Conservation (phyloP, 2,888 invertebrate species). For the Epirrita christyi region DNA sequence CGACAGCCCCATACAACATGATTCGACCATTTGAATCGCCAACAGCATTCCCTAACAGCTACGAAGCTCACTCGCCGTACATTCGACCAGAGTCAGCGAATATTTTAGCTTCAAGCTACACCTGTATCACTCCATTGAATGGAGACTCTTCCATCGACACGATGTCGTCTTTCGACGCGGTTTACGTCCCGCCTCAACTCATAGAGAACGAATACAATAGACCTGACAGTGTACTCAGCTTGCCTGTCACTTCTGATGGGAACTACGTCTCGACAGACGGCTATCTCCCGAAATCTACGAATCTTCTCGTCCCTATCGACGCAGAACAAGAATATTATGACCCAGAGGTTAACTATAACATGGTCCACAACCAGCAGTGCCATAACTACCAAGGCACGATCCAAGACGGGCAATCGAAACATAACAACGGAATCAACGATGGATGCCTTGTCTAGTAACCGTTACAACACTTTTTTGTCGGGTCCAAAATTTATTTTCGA, state of each 20-base stretch:
- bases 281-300: slow-evolving; percentile 74
- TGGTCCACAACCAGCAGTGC: slow-evolving; percentile 76
- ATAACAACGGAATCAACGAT: slow-evolving; percentile 84
- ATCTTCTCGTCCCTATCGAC: slow-evolving; percentile 81
- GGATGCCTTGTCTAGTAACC: slow-evolving; percentile 85
- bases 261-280: slow-evolving; percentile 72
- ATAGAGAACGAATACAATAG: slow-evolving; percentile 71
- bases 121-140: slow-evolving; percentile 69
- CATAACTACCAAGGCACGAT: slow-evolving; percentile 80
- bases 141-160: slow-evolving; percentile 74
- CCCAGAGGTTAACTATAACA: slow-evolving; percentile 80
- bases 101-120: slow-evolving; percentile 79
- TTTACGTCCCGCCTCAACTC: slow-evolving; percentile 70
- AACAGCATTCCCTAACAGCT: slow-evolving; percentile 72
- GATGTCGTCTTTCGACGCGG: slow-evolving; percentile 69
- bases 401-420: slow-evolving; percentile 75
- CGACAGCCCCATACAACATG: slow-evolving; percentile 71
- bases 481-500: slow-evolving; percentile 76
- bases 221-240: slow-evolving; percentile 77
- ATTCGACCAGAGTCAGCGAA: slow-evolving; percentile 82
- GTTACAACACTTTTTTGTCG: slow-evolving; percentile 54
- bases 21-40: slow-evolving; percentile 76
- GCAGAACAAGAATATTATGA: slow-evolving; percentile 82
- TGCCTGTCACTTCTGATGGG: slow-evolving; percentile 63
- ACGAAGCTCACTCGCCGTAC: slow-evolving; percentile 78